Percentiles rank a stretch among this genome's conserved stretches.
phyloP scores from a whole-genome alignment of 2,888 invertebrate species.

The Spilosoma lubricipeda region DNA sequence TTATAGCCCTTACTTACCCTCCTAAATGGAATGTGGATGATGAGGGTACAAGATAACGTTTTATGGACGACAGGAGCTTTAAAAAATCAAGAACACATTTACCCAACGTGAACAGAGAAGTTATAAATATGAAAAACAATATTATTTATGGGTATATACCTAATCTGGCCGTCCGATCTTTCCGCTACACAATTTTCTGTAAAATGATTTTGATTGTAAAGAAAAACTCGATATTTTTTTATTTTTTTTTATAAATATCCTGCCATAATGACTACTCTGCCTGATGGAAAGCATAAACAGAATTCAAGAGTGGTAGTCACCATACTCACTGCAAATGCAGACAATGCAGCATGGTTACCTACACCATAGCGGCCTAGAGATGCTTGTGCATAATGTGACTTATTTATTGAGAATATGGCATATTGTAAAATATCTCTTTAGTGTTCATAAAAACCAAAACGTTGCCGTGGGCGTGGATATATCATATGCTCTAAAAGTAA shows the following conservation, averaged over 20 bases:
- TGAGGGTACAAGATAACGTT: slow-evolving; percentile 48
- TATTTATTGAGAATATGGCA: neutral
- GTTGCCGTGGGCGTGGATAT: neutral
- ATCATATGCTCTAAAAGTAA: neutral
- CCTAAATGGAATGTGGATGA: slow-evolving; percentile 48
- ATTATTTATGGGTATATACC: slow-evolving; percentile 42
- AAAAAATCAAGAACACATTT: slow-evolving; percentile 49
- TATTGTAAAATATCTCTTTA: neutral
- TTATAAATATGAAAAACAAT: slow-evolving; percentile 49
- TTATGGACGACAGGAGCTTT: slow-evolving; percentile 46
- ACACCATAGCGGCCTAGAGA: too few species aligned
- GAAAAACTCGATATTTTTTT: neutral
- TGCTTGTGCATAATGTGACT: too few species aligned
- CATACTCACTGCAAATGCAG: too few species aligned
- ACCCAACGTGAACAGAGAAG: slow-evolving; percentile 39
- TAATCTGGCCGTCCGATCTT: slow-evolving; percentile 41
- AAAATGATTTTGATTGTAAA: neutral
- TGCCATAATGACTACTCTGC: too few species aligned
- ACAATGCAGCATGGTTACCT: too few species aligned
- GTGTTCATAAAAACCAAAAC: neutral
- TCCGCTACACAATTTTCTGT: slow-evolving; percentile 38
- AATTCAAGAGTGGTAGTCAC: too few species aligned
- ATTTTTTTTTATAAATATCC: too few species aligned
- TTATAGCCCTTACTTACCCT: slow-evolving; percentile 45
- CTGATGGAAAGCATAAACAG: too few species aligned